A percentile compares a stretch with the other conserved stretches of the same genome.
These are phyloP conservation scores for Pelodytes ibericus DNA, from an alignment of 2,797 vertebrate species.

Conservation along the genomic window DNA sequence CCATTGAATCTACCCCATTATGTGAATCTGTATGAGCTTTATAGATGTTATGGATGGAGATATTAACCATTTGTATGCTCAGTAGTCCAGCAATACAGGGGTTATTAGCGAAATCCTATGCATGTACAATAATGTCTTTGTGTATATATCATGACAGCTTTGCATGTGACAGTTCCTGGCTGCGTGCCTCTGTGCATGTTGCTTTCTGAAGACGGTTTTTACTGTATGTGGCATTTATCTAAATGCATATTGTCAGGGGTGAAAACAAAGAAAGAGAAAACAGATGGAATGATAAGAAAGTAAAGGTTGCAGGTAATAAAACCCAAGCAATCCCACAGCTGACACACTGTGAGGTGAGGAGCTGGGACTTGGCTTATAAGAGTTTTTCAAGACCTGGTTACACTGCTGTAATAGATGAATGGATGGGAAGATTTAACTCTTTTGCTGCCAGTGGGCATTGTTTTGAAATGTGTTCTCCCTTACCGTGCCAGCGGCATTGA, in stretches of 20 bases:
- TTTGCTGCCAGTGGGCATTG: not conserved
- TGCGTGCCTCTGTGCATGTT: conserved; percentile 1
- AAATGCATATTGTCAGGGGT: conserved; percentile 43
- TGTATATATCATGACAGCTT: conserved; percentile 5
- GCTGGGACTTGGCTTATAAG: conserved; percentile 5
- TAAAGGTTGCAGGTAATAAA: conserved; percentile 48
- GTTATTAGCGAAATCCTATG: not conserved
- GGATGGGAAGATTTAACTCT: conserved; percentile 13
- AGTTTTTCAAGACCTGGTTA: not conserved
- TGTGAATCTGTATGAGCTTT: no score
- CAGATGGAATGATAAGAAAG: conserved; percentile 48
- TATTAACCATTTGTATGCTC: not conserved
- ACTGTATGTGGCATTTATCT: conserved; percentile 35
- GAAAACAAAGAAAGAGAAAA: conserved; percentile 41
- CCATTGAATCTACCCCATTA: no score
- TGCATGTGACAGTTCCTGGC: not conserved
- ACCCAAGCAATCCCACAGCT: conserved; percentile 17
- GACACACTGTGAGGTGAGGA: conserved; percentile 9
- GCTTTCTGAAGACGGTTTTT: not conserved
- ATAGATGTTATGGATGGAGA: no score
- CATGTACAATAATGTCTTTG: not conserved
- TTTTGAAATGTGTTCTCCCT: not conserved
- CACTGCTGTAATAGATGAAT: not conserved
- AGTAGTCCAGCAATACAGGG: not conserved
- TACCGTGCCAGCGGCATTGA: not conserved